A percentile compares a stretch with the other conserved stretches of the same genome.
These are phyloP conservation scores for Sturnira hondurensis DNA, from an alignment of 2,113 vertebrate genomes.

Conservation along the genomic window DNA sequence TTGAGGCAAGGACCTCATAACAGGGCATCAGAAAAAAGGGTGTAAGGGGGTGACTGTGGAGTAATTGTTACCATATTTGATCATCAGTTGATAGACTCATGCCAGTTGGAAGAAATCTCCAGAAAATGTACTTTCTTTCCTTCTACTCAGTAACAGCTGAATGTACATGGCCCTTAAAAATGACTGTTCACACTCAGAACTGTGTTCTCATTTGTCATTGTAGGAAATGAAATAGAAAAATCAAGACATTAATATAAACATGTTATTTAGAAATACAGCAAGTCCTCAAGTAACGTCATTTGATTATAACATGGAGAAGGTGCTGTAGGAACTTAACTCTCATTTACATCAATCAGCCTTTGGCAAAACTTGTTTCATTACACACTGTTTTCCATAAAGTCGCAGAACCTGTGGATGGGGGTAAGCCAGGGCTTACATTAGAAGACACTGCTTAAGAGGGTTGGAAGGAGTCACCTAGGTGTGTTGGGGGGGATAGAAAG, in stretches of 20 bases:
- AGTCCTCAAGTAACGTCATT: background rate
- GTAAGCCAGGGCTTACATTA: background rate
- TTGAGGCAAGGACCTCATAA: background rate
- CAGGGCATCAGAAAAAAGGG: background rate
- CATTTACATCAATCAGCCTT: background rate
- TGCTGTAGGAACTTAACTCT: background rate
- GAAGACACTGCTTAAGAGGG: background rate
- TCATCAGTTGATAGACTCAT: background rate
- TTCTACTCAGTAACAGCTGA: background rate
- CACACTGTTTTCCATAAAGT: background rate
- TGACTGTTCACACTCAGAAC: background rate
- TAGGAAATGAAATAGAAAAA: background rate
- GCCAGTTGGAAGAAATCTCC: background rate
- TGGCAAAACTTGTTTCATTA: background rate
- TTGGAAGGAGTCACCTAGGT: background rate
- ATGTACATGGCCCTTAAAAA: background rate
- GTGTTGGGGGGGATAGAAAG: background rate
- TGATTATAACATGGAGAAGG: background rate
- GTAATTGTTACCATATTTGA: background rate
- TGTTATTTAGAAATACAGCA: background rate
- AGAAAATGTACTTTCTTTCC: background rate
- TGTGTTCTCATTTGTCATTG: background rate
- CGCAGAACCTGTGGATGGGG: background rate
- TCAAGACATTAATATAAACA: background rate
- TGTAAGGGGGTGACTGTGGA: background rate